Evolutionary conservation across 2,113 vertebrate species (phyloP).

Genomic region (Tenrec ecaudatus): DNA sequence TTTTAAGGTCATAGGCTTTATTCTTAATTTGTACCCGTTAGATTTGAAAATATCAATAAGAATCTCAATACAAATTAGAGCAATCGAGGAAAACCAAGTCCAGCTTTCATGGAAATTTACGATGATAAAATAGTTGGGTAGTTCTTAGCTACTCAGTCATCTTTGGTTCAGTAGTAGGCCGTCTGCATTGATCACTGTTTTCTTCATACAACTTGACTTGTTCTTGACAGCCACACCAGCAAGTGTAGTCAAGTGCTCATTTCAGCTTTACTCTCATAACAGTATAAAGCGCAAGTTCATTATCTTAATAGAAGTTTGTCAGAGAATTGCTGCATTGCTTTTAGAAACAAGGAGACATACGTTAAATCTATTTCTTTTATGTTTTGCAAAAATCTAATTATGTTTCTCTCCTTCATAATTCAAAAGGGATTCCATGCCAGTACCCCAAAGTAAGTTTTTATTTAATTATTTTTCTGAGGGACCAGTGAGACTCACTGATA

Average conservation of each 20-base stretch:
- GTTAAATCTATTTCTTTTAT: conserved; percentile 14
- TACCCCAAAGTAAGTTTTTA: conserved; percentile 19
- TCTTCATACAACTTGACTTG: not conserved
- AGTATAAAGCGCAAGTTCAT: not conserved
- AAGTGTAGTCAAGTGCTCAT: not conserved
- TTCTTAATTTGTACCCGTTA: not conserved
- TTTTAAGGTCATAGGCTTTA: not conserved
- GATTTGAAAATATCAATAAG: conserved; percentile 24
- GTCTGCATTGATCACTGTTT: not conserved
- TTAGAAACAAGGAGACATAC: not conserved
- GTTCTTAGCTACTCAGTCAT: not conserved
- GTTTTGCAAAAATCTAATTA: conserved; percentile 3
- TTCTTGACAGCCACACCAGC: not conserved
- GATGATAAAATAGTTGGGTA: not conserved
- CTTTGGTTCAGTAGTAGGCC: not conserved
- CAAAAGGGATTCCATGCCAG: not conserved
- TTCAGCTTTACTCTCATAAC: not conserved
- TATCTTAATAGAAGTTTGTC: not conserved
- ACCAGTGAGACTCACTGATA: not conserved
- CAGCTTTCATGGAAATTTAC: not conserved
- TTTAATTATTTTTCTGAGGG: not conserved
- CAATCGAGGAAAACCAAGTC: not conserved
- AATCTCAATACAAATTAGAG: not conserved
- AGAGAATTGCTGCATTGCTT: conserved; percentile 2
- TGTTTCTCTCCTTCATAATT: not conserved